Evolutionary conservation across 2,113 vertebrate genomes (phyloP).

Genomic region (zebrafish (Danio rerio)): DNA sequence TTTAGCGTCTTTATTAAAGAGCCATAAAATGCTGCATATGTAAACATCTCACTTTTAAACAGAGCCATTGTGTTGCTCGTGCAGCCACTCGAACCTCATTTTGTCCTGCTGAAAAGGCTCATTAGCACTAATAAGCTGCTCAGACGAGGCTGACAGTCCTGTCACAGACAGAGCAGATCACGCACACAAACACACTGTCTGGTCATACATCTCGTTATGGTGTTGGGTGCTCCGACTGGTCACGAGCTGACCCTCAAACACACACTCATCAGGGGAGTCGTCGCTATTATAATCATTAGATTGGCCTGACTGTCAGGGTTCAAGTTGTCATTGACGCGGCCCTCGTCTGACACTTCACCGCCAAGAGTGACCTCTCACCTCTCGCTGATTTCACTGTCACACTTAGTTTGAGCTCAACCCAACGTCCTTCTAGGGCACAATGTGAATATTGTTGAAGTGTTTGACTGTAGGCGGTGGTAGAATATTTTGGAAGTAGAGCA

Average conservation of each 20-base stretch:
- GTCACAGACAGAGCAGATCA: slow-evolving; percentile 28
- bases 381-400: slow-evolving; percentile 40
- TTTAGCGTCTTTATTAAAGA: no score
- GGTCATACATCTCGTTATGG: not conserved
- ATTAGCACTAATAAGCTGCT: not conserved
- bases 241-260: not conserved
- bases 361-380: slow-evolving; percentile 28
- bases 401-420: slow-evolving; percentile 28
- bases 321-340: slow-evolving; percentile 34
- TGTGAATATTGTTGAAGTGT: not conserved
- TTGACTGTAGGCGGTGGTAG: not conserved
- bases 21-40: not conserved
- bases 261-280: not conserved
- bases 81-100: not conserved
- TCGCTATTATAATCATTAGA: slow-evolving; percentile 40
- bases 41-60: not conserved
- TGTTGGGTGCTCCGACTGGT: slow-evolving; percentile 15
- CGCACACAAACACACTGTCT: slow-evolving; percentile 10
- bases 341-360: slow-evolving; percentile 5
- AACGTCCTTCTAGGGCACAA: not conserved
- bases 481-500: not conserved
- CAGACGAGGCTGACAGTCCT: slow-evolving; percentile 8
- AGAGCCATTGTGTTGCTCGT: not conserved
- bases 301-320: slow-evolving; percentile 37
- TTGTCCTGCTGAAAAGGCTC: not conserved